Percentiles rank a stretch among this genome's conserved stretches.
Conservation (phyloP, 2,888 invertebrate genomes). For the Cheilosia vulpina region DNA sequence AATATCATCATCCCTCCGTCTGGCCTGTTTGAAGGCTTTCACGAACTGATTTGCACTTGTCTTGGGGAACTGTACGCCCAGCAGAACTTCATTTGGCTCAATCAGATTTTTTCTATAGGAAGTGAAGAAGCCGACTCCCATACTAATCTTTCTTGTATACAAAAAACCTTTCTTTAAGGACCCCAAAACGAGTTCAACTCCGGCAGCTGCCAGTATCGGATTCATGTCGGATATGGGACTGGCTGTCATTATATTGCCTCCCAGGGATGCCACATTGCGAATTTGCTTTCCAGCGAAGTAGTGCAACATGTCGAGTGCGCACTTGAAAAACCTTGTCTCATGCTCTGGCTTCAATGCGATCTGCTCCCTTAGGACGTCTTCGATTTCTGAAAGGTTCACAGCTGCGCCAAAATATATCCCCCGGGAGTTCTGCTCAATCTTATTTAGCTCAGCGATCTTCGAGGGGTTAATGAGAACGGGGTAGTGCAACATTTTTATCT, state of each 20-base stretch:
- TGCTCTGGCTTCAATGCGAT: constrained; percentile 84
- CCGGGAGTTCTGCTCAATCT: constrained; percentile 84
- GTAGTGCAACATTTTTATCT: constrained; percentile 92
- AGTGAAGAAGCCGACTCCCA: constrained; percentile 93
- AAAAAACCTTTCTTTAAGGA: constrained; percentile 84
- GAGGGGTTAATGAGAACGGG: constrained; percentile 91
- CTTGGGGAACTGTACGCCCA: constrained; percentile 91
- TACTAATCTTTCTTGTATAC: constrained; percentile 85
- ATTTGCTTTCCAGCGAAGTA: constrained; percentile 98
- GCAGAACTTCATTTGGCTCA: constrained; percentile 90
- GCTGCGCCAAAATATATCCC: constrained; percentile 91
- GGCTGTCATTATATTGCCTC: constrained; percentile 97
- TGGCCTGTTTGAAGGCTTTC: constrained; percentile 95
- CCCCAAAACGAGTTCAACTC: constrained; percentile 86
- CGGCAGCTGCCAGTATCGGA: constrained; percentile 94
- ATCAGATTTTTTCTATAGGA: constrained; percentile 92
- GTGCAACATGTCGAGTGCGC: constrained; percentile 92
- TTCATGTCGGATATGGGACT: constrained; percentile 98
- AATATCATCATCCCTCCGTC: constrained; percentile 96
- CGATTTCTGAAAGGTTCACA: constrained; percentile 90
- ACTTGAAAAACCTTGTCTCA: constrained; percentile 87
- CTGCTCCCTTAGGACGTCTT: constrained; percentile 86
- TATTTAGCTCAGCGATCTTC: constrained; percentile 88
- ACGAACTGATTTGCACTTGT: constrained; percentile 89
- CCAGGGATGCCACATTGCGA: constrained; percentile 95